Evolutionary conservation across 2,113 vertebrate genomes (phyloP).

Genomic region (Ageneiosus marmoratus): DNA sequence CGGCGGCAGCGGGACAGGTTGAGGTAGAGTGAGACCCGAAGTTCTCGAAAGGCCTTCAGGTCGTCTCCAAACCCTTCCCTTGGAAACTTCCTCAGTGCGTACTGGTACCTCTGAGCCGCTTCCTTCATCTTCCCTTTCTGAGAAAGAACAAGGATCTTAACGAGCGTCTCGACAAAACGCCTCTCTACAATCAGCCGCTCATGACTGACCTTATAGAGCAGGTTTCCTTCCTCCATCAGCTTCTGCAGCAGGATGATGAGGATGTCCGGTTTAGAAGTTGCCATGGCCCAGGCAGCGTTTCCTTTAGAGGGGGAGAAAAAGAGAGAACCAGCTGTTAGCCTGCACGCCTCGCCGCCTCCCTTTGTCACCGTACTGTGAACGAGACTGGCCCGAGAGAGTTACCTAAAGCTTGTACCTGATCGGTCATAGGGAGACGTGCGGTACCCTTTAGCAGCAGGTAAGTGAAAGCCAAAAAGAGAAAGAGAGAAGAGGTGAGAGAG

Average conservation of each 20-base stretch:
- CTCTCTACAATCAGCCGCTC: not conserved
- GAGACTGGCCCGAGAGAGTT: constrained; percentile 47
- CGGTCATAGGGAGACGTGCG: constrained; percentile 76
- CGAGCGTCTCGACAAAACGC: not conserved
- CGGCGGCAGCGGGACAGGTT: constrained; percentile 94
- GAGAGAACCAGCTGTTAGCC: not conserved
- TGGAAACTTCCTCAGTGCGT: constrained; percentile 91
- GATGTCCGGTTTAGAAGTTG: constrained; percentile 96
- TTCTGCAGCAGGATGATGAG: constrained; percentile 97
- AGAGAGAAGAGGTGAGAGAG: constrained; percentile 31
- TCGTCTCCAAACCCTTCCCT: constrained; percentile 92
- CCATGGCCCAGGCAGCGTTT: constrained; percentile 99
- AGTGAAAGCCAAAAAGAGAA: constrained; percentile 48
- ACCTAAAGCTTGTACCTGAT: constrained; percentile 75
- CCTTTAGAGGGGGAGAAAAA: constrained; percentile 71
- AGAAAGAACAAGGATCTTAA: not conserved
- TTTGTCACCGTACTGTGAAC: constrained; percentile 28
- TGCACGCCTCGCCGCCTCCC: not conserved
- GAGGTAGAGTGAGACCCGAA: constrained; percentile 91
- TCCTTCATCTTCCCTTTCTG: constrained; percentile 99
- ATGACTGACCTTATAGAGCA: constrained; percentile 81
- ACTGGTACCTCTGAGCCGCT: constrained; percentile 95
- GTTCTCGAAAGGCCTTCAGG: constrained; percentile 89
- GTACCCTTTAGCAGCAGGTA: constrained; percentile 69
- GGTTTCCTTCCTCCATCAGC: constrained; percentile 96